Evolutionary conservation across 2,113 vertebrate species (phyloP), one percentile per base, ranked within the genome.

Genomic region (Scytalopus superciliaris): DNA sequence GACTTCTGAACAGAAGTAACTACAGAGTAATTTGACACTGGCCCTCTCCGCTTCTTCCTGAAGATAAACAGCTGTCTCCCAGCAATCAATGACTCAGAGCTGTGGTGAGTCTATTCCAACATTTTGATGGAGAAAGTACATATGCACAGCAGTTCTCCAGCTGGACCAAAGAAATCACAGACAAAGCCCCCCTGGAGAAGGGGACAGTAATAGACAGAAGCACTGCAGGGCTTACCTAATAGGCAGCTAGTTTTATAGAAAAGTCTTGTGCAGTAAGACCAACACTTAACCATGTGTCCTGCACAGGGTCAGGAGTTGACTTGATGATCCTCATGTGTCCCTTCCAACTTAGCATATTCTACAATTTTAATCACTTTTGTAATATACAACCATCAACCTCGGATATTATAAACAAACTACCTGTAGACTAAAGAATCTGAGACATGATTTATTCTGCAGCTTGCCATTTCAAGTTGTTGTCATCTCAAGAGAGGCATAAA

Each of bases 71-170:
- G 56, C 27, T 45, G 17, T 22, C 28, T 87, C 42, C 24, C 42
- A 88, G 35, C 23, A 64, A 62, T 18, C 55, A 10, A 13, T 10
- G 16, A 57, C 14, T 37, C 25, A 33, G 19, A 86, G 33, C 53
- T 42, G 24, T 16, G 27, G 24, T 12, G 53, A 85, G 44, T 22
- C 42, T 37, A 56, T 35, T 28, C 28, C 60, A 56, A 28, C 5
- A 2, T n/a, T 87, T 74, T 63, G 6, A 49, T 62, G 10, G n/a
- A 66, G n/a, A 53, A 87, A 63, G n/a, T 42, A 64, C 14, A 28
- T 2, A 19, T 0, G 6, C 21, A 79, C 17, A 74, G 28, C 1
- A 2, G 10, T 90, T n/a, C 6, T 56, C 37, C 47, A 31, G 18
- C 12, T 17, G 6, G 39, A 60, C 24, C 22, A 33, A 37, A 69